phyloP scores from a whole-genome alignment of 2,888 invertebrate species.

The Oligia latruncula region DNA sequence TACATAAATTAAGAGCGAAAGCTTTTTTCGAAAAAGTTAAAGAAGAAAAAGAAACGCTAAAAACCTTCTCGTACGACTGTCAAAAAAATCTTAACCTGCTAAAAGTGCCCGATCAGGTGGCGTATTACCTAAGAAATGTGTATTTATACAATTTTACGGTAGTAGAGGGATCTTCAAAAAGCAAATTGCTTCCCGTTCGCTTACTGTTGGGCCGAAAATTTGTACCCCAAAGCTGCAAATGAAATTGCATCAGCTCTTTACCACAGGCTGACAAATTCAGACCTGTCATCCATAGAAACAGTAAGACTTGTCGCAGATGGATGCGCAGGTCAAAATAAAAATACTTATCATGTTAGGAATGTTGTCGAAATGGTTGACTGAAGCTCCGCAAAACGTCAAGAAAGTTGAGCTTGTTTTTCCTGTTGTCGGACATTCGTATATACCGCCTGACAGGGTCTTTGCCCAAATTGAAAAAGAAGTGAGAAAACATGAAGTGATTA shows the following conservation, averaged over 20 bases:
- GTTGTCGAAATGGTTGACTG: background rate
- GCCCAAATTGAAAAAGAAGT: slow-evolving; percentile 22
- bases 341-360: background rate
- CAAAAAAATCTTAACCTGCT: slow-evolving; percentile 19
- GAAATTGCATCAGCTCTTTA: background rate
- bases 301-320: background rate
- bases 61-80: slow-evolving; percentile 7
- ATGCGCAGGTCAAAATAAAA: background rate
- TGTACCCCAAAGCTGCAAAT: background rate
- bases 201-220: slow-evolving; percentile 18
- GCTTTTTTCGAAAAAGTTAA: slow-evolving; percentile 14
- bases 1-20: slow-evolving; percentile 16
- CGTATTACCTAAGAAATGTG: slow-evolving; percentile 10
- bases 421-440: background rate
- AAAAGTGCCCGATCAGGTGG: slow-evolving; percentile 17
- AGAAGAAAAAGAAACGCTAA: slow-evolving; percentile 12
- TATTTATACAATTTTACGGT: too few species aligned
- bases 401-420: background rate
- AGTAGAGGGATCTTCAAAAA: slow-evolving; percentile 16
- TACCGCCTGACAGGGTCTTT: slow-evolving; percentile 25
- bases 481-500: slow-evolving; percentile 8
- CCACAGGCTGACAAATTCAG: slow-evolving; percentile 1
- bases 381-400: background rate
- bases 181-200: slow-evolving; percentile 15
- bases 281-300: background rate